Conservation (phyloP, 2,888 invertebrate genomes). For the Abrostola triplasia region DNA sequence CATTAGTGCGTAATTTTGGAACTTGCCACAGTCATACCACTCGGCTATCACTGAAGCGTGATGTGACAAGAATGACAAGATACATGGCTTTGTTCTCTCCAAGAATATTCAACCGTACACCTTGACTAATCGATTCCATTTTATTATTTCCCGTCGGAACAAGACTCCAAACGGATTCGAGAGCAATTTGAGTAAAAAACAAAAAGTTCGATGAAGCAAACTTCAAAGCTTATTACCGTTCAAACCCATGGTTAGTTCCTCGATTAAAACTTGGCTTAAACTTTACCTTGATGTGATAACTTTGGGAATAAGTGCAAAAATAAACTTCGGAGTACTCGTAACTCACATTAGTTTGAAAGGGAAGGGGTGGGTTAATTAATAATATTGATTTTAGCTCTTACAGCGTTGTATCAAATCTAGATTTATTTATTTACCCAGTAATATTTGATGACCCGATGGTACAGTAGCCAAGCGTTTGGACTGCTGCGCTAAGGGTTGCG, state of each 20-base stretch:
- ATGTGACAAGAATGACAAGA: neutral
- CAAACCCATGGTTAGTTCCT: conserved; percentile 24
- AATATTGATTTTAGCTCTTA: conserved; percentile 7
- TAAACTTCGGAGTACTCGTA: conserved; percentile 9
- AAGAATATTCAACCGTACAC: neutral
- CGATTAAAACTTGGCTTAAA: conserved; percentile 43
- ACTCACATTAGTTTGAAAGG: conserved; percentile 22
- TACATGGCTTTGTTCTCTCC: neutral
- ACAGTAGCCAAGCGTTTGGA: too few relatives aligned
- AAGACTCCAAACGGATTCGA: neutral
- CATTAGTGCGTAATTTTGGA: too few relatives aligned
- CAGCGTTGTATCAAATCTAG: neutral
- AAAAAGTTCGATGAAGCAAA: conserved; percentile 10
- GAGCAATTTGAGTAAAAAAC: conserved; percentile 16
- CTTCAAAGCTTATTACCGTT: conserved; percentile 47
- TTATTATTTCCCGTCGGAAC: neutral
- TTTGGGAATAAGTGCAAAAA: conserved; percentile 36
- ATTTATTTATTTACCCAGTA: neutral
- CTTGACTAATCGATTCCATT: neutral
- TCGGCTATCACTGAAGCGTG: too few relatives aligned
- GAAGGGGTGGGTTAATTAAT: conserved; percentile 19
- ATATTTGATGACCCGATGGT: too few relatives aligned
- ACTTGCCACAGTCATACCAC: too few relatives aligned
- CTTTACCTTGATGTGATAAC: conserved; percentile 19
- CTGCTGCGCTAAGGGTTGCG: too few relatives aligned